These are phyloP conservation scores for Myzus persicae DNA, from an alignment of 1,140 invertebrate species.

Conservation along the genomic window DNA sequence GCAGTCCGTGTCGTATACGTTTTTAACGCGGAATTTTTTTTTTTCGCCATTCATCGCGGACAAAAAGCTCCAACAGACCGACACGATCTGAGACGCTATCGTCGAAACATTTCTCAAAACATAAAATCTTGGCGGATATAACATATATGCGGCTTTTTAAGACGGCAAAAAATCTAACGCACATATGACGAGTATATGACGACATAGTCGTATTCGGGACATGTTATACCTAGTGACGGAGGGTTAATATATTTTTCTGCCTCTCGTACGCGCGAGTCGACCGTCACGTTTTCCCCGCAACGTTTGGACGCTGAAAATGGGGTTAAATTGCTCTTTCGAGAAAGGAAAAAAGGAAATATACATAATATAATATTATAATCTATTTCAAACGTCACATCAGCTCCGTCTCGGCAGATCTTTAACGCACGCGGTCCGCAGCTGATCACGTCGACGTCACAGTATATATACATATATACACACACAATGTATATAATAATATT, in stretches of 20 bases:
- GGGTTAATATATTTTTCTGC: background rate
- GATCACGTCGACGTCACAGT: background rate
- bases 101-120: background rate
- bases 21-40: background rate
- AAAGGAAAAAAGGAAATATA: background rate
- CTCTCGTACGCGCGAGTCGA: background rate
- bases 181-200: background rate
- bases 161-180: background rate
- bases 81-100: background rate
- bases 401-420: background rate
- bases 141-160: background rate
- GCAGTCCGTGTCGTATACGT: background rate
- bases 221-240: too few species aligned
- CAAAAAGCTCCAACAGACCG: background rate
- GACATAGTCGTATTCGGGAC: background rate
- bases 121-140: background rate
- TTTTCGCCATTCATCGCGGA: background rate
- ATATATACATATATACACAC: background rate
- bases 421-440: too few species aligned
- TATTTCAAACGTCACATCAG: background rate
- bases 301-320: background rate
- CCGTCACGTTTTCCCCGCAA: background rate
- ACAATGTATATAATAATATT: conserved; percentile 5
- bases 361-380: background rate
- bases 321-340: background rate